Percentiles rank a stretch among this genome's conserved stretches.
Conservation (phyloP, 2,797 vertebrate genomes). For the Saxicola maurus region DNA sequence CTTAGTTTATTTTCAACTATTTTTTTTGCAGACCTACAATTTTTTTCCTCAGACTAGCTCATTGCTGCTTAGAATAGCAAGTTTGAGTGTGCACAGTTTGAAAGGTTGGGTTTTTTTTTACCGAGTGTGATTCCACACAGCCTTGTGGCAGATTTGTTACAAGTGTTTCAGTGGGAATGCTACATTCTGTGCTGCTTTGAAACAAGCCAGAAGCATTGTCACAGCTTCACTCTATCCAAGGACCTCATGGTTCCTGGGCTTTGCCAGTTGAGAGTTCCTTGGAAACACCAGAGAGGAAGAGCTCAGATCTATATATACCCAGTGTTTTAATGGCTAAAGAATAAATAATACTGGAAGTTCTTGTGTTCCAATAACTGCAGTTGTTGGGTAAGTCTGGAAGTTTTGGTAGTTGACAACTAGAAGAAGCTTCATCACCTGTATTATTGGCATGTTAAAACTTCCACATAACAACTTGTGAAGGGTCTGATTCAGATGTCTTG, state of each 20-base stretch:
- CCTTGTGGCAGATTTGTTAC: neutral
- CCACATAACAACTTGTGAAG: neutral
- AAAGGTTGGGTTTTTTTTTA: neutral
- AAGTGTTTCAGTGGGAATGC: neutral
- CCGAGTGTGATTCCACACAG: neutral
- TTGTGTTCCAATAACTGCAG: neutral
- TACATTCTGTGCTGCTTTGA: neutral
- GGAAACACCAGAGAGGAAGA: neutral
- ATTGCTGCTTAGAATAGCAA: neutral
- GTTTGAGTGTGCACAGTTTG: fast-evolving
- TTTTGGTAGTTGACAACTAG: neutral
- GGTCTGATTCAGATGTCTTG: neutral
- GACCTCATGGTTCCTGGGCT: fast-evolving
- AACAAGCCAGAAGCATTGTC: neutral
- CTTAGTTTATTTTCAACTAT: neutral
- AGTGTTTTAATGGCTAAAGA: neutral
- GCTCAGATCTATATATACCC: neutral
- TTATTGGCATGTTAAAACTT: neutral
- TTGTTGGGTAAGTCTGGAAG: neutral
- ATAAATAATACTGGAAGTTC: neutral
- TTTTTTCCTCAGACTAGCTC: conserved; percentile 7
- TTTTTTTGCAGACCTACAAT: neutral
- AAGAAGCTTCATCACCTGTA: neutral
- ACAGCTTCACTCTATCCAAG: neutral
- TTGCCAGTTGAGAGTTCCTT: neutral